Evolutionary conservation across 2,888 invertebrate genomes (phyloP).

Genomic region (Ichneumoninae sp.): DNA sequence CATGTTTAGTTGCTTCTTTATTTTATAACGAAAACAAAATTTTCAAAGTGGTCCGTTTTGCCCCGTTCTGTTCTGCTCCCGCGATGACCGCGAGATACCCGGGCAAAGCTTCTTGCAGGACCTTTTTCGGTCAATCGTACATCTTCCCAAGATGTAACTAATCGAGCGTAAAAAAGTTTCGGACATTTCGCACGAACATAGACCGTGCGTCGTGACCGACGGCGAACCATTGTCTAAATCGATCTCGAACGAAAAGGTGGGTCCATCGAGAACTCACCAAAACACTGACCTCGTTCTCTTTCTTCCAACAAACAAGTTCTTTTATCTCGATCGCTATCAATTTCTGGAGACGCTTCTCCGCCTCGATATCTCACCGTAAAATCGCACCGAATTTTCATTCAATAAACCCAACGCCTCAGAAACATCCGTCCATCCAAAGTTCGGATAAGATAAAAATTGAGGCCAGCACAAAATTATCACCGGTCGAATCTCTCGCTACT

Average conservation of each 20-base stretch:
- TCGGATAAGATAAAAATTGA: neutral
- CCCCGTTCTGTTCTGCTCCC: neutral
- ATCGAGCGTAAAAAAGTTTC: conserved; percentile 64
- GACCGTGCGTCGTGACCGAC: conserved; percentile 24
- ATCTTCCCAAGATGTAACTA: conserved; percentile 50
- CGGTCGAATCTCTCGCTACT: neutral
- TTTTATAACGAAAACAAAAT: neutral
- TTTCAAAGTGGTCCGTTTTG: neutral
- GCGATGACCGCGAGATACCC: neutral
- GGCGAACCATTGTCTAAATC: conserved; percentile 35
- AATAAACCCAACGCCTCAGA: neutral
- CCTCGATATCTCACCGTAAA: conserved; percentile 2
- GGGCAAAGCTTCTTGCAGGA: conserved; percentile 34
- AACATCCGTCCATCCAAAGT: neutral
- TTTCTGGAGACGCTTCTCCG: neutral
- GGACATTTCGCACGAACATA: conserved; percentile 55
- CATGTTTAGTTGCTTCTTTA: too few relatives aligned
- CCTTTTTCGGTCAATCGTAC: conserved; percentile 49
- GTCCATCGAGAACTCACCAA: conserved; percentile 13
- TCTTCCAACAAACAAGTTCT: conserved; percentile 5
- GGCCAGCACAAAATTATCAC: neutral
- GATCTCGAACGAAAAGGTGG: conserved; percentile 22
- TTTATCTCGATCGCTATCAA: neutral
- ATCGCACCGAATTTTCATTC: neutral
- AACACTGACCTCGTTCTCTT: conserved; percentile 21